These are phyloP conservation scores for Harpagoxenus sublaevis DNA, from an alignment of 2,888 invertebrate species.

Conservation along the genomic window DNA sequence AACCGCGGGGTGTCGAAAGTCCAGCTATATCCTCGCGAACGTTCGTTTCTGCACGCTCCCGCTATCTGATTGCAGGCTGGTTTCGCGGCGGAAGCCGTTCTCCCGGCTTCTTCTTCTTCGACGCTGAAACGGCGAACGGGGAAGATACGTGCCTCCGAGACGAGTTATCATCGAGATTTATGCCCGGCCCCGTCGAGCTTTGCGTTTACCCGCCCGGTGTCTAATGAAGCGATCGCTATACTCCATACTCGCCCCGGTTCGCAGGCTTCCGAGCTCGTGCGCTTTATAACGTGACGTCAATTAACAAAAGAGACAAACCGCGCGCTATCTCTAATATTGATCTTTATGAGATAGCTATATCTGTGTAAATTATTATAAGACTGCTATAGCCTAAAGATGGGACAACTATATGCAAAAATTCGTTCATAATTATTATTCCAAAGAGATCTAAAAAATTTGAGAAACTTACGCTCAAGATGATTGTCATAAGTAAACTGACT, in stretches of 20 bases:
- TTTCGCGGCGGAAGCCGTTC: conserved; percentile 53
- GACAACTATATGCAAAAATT: background rate
- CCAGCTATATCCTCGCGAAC: conserved; percentile 39
- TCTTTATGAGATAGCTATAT: background rate
- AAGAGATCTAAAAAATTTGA: background rate
- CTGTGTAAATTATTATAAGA: background rate
- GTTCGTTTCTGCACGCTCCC: conserved; percentile 44
- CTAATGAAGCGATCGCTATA: conserved; percentile 54
- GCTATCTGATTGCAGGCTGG: conserved; percentile 53
- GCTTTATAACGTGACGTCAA: background rate
- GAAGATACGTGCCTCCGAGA: conserved; percentile 28
- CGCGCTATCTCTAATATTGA: conserved; percentile 10
- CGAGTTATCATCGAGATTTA: conserved; percentile 59
- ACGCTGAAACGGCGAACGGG: conserved; percentile 32
- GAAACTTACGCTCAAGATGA: background rate
- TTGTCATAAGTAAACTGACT: background rate
- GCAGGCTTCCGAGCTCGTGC: background rate
- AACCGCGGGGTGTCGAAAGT: conserved; percentile 54
- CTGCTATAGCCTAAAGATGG: background rate
- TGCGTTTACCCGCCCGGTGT: conserved; percentile 52
- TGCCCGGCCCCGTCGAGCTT: conserved; percentile 38
- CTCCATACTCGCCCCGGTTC: conserved; percentile 4
- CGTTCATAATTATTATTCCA: background rate
- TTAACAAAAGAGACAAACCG: conserved; percentile 4
- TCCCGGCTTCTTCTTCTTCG: conserved; percentile 44